Evolutionary conservation across 2,888 invertebrate genomes (phyloP).

Genomic region (Dilophus febrilis): DNA sequence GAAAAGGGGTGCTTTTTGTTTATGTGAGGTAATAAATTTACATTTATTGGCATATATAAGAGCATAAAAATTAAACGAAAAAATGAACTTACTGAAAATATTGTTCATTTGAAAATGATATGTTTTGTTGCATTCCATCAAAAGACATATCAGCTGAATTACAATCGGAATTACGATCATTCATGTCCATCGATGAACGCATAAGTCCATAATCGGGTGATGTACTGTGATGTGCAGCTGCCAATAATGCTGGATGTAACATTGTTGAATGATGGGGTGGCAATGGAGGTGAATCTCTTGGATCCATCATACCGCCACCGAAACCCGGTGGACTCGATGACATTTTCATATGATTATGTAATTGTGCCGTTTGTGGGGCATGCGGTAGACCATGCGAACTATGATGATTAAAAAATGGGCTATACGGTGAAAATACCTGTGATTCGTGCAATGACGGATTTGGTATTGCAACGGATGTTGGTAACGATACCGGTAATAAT

Average conservation of each 20-base stretch:
- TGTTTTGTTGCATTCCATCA: constrained; percentile 87
- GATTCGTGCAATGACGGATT: constrained; percentile 91
- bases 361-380: constrained; percentile 28
- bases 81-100: no score
- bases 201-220: constrained; percentile 66
- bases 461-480: constrained; percentile 91
- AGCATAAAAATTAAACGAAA: no score
- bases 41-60: no score
- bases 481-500: constrained; percentile 74
- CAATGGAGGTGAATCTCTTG: constrained; percentile 69
- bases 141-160: constrained; percentile 81
- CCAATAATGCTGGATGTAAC: constrained; percentile 69
- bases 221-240: constrained; percentile 64
- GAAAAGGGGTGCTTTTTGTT: no score
- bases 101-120: constrained; percentile 66
- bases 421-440: constrained; percentile 83
- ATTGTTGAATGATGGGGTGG: constrained; percentile 72
- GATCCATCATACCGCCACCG: constrained; percentile 41
- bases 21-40: no score
- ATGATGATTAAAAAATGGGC: constrained; percentile 65
- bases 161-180: constrained; percentile 77
- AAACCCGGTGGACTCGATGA: constrained; percentile 40
- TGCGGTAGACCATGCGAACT: constrained; percentile 32
- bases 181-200: constrained; percentile 58
- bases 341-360: constrained; percentile 28